Evolutionary conservation across 2,797 vertebrate genomes (phyloP), one percentile per base, ranked within the genome.

Genomic region (Coilia nasus): DNA sequence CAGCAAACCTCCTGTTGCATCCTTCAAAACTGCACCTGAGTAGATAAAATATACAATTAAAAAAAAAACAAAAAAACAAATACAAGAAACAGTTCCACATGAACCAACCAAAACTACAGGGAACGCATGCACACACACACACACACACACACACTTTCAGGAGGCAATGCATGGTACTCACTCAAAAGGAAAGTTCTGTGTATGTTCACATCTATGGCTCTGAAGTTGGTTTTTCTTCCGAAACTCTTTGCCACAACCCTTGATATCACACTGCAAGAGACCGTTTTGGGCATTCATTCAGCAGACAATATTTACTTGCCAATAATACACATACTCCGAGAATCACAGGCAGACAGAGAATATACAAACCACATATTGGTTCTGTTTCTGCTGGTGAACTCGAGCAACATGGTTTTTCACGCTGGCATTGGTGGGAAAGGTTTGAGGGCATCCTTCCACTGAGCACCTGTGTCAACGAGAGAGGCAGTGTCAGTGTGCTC

Each of bases 151-250:
- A 41, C 35, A 2, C 2, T 5, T 41, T 41, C 35, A 41, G 35
- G 35, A 5, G 35, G 25, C 25, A 6, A 31, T 0, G 25, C 14
- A 14, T 0, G 4, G 7, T 83, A 96, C 97, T 88, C 90, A 99
- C 98, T 92, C 95, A 93, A 97, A 99, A 0, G 93, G 93, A 1
- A 93, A 92, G 41, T 94, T 85, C 0, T 91, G 91, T 56, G 93
- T 95, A 82, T 99, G 98, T 82, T 96, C 95, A 91, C 90, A 95
- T 54, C 5, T 31, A 12, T 71, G 64, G 64, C 25, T 71, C 89
- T 95, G 97, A 83, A 98, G 95, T 82, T 96, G 96, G 78, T 95
- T 96, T 86, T 95, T 96, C 88, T 99, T 99, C 90, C 84, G 95
- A 91, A 99, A 99, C 54, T 93, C 88, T 87, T 96, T 93, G 50